phyloP scores from a whole-genome alignment of 2,888 invertebrate species.

The Drosophila kanekoi region DNA sequence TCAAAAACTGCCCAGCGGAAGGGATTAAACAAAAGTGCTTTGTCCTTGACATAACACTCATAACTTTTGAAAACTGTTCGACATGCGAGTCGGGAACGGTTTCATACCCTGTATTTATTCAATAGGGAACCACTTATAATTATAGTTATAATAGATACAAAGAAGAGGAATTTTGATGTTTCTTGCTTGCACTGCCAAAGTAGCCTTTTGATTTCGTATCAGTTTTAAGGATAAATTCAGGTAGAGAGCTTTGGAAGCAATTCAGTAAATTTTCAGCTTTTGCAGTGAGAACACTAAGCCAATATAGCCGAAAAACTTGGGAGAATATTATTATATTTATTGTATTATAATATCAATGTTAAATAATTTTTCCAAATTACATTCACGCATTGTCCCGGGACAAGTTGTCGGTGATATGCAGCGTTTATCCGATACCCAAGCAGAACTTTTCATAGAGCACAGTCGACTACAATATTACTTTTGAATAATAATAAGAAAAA shows the following conservation, averaged over 20 bases:
- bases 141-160: background rate
- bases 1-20: background rate
- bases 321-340: background rate
- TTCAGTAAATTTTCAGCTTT: conserved; percentile 6
- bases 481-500: background rate
- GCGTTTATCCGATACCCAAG: background rate
- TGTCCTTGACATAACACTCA: too few relatives aligned
- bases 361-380: conserved; percentile 1
- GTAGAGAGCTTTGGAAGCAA: too few relatives aligned
- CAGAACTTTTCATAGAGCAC: background rate
- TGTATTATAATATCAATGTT: background rate
- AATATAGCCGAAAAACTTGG: background rate
- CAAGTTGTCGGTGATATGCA: conserved; percentile 1
- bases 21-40: background rate
- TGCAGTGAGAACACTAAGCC: background rate
- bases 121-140: background rate
- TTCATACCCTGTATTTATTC: too few relatives aligned
- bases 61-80: too few relatives aligned
- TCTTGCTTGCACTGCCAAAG: background rate
- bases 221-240: background rate
- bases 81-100: too few relatives aligned
- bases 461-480: too few relatives aligned
- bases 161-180: too few relatives aligned
- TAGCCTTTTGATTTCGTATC: background rate
- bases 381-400: background rate